These are phyloP conservation scores for Cryptoblepharus egeriae DNA, from an alignment of 2,797 vertebrate species.

Conservation along the genomic window DNA sequence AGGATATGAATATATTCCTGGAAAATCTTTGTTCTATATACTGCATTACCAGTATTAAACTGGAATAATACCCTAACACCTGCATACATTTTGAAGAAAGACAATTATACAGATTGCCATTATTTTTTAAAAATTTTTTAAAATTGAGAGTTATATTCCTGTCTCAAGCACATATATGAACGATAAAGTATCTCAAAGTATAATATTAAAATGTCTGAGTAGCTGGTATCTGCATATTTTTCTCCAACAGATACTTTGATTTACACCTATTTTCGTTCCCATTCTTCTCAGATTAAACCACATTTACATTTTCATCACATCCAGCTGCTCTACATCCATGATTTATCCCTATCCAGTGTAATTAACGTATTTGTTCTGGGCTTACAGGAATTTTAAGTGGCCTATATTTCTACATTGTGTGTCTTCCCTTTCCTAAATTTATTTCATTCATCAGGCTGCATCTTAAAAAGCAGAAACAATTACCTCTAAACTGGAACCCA, in stretches of 20 bases:
- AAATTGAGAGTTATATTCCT: constrained; percentile 49
- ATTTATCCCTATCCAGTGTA: constrained; percentile 72
- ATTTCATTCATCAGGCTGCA: constrained; percentile 72
- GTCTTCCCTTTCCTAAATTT: constrained; percentile 69
- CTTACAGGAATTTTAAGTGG: constrained; percentile 70
- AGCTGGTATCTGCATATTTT: constrained; percentile 43
- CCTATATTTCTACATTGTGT: constrained; percentile 72
- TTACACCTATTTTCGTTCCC: constrained; percentile 63
- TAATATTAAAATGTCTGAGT: constrained; percentile 46
- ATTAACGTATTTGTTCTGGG: constrained; percentile 74
- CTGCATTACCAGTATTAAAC: constrained; percentile 39
- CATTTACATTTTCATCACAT: constrained; percentile 76
- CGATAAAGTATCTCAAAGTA: constrained; percentile 33
- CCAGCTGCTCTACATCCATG: constrained; percentile 66
- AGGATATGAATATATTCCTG: neutral
- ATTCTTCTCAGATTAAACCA: constrained; percentile 66
- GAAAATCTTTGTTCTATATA: constrained; percentile 35
- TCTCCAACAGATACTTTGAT: constrained; percentile 59
- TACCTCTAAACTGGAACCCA: constrained; percentile 65
- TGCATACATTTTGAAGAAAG: constrained; percentile 46
- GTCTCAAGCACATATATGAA: constrained; percentile 2
- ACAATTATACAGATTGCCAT: constrained; percentile 54
- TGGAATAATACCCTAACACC: constrained; percentile 35
- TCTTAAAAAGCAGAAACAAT: constrained; percentile 70
- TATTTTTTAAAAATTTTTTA: constrained; percentile 27